Conservation (phyloP, 2,888 invertebrate genomes). For the Epinotia bilunana region DNA sequence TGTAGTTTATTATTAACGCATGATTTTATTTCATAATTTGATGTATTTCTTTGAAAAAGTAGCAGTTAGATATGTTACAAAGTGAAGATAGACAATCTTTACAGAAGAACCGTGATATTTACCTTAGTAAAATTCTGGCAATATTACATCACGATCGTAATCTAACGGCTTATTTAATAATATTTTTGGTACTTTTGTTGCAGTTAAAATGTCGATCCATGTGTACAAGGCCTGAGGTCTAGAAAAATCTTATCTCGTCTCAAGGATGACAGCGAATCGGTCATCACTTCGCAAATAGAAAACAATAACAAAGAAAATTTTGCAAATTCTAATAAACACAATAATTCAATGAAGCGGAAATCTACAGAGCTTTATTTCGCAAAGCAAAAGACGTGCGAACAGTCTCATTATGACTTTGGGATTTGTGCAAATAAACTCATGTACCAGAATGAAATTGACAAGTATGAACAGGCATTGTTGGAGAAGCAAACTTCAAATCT, state of each 20-base stretch:
- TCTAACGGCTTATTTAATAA: conserved; percentile 8
- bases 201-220: conserved; percentile 4
- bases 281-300: conserved; percentile 3
- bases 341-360: conserved; percentile 2
- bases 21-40: conserved; percentile 4
- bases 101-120: not conserved
- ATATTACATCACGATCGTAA: conserved; percentile 8
- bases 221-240: conserved; percentile 13
- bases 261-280: conserved; percentile 8
- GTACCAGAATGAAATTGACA: conserved; percentile 8
- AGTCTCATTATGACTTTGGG: not conserved
- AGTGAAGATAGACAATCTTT: conserved; percentile 6
- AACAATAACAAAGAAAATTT: conserved; percentile 6
- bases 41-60: conserved; percentile 2
- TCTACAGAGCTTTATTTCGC: conserved; percentile 8
- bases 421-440: conserved; percentile 8
- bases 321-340: conserved; percentile 8
- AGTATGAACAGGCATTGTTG: conserved; percentile 8
- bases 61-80: conserved; percentile 1
- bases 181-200: conserved; percentile 12
- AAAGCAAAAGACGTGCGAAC: conserved; percentile 4
- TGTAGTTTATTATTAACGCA: conserved; percentile 6
- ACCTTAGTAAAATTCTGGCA: conserved; percentile 1
- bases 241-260: conserved; percentile 5
- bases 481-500: conserved; percentile 8